Evolutionary conservation across 2,797 vertebrate species (phyloP), one percentile per base, ranked within the genome.

Genomic region (Pseudomugil gertrudae): DNA sequence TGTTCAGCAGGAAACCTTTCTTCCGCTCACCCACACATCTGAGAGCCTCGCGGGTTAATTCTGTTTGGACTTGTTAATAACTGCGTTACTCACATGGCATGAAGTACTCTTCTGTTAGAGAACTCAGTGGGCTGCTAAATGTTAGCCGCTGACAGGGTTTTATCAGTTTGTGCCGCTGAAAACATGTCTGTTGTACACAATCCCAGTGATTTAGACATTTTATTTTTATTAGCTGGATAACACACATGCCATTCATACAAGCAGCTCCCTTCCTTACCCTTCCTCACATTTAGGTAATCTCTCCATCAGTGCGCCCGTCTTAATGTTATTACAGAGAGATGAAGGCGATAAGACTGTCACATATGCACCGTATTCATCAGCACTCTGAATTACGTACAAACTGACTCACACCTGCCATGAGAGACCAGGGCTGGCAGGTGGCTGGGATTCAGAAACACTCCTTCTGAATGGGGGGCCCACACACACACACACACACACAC

Each of bases 361-460:
- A 89, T 80, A 76, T 84, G 88, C 81, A 86, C 26, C 26, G 10
- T 58, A 19, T 69, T 83, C 82, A 79, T 83, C 87, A 61, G 80
- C 0, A 48, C 38, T 36, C 76, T 69, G 56, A 76, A 86, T 85
- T 87, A 82, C 81, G 63, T 69, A 84, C 74, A 35, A 50, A 65
- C 75, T 23, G 43, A 65, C 79, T 82, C 83, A 85, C 90, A 92
- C 84, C 90, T 91, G 90, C 88, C 79, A 52, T 32, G 0, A 62
- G 74, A 69, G 81, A 80, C 57, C 78, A 1, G 63, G 72, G 80
- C 68, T 68, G 84, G 79, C 91, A 92, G 90, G 89, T 90, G 91
- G 87, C n/a, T 66, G 69, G 79, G 84, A 86, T 84, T 86, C 82
- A 88, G 78, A 87, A 71, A 77, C 75, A 77, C 81, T 87, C 52